These are phyloP conservation scores for Dolichotis patagonum DNA, from an alignment of 2,113 vertebrate genomes.

Conservation along the genomic window DNA sequence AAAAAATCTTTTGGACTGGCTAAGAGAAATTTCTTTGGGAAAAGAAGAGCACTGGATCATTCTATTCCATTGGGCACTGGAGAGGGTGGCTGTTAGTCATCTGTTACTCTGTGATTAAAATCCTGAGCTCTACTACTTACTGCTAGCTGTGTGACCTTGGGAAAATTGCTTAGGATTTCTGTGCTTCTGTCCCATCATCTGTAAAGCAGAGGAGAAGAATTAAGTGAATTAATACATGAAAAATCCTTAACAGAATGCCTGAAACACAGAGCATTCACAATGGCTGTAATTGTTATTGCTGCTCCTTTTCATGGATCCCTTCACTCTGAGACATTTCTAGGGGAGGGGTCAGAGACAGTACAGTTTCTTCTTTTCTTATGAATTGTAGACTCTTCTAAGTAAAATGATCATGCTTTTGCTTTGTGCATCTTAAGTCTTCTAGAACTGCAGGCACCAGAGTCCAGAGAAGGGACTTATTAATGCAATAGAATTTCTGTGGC, in stretches of 20 bases:
- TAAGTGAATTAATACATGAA: not conserved
- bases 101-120: rapidly evolving
- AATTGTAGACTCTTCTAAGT: not conserved
- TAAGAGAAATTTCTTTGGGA: not conserved
- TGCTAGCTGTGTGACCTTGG: not conserved
- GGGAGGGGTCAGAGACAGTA: not conserved
- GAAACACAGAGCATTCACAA: rapidly evolving
- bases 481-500: not conserved
- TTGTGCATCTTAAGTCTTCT: not conserved
- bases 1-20: not conserved
- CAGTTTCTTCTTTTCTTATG: not conserved
- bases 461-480: not conserved
- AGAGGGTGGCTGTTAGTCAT: too few species aligned
- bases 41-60: not conserved
- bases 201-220: not conserved
- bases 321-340: not conserved
- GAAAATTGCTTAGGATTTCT: not conserved
- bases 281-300: not conserved
- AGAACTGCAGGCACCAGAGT: not conserved
- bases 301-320: not conserved
- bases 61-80: not conserved
- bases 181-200: not conserved
- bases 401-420: not conserved
- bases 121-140: not conserved
- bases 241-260: not conserved